Evolutionary conservation across 2,888 invertebrate species (phyloP).

Genomic region (Orthosia gracilis): DNA sequence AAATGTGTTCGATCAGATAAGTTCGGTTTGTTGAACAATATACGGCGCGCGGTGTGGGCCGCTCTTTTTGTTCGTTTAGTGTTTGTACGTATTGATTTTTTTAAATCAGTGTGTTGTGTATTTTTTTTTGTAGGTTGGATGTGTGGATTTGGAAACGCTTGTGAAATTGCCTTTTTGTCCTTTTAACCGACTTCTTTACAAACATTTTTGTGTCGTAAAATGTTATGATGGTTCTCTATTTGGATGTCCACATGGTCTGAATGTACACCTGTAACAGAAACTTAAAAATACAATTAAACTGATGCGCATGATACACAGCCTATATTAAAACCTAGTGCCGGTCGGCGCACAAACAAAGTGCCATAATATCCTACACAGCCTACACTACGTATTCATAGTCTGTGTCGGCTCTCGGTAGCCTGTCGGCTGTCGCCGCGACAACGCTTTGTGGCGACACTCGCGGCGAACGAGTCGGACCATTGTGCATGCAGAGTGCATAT

Average conservation of each 20-base stretch:
- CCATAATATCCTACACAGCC: constrained; percentile 44
- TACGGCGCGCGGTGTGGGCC: constrained; percentile 58
- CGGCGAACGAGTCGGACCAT: constrained; percentile 61
- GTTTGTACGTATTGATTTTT: constrained; percentile 40
- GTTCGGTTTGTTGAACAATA: constrained; percentile 53
- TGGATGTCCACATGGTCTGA: background rate
- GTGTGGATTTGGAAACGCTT: background rate
- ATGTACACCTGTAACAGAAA: background rate
- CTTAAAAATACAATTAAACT: constrained; percentile 19
- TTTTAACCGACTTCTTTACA: background rate
- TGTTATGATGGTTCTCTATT: background rate
- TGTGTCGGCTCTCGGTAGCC: constrained; percentile 69
- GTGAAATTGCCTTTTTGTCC: background rate
- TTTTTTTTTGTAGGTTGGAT: background rate
- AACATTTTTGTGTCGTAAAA: background rate
- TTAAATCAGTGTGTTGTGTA: constrained; percentile 27
- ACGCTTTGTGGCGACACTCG: constrained; percentile 80
- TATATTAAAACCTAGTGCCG: constrained; percentile 40
- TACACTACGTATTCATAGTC: constrained; percentile 55
- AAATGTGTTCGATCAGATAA: constrained; percentile 77
- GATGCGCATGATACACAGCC: constrained; percentile 8
- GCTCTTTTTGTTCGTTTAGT: constrained; percentile 37
- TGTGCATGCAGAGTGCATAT: constrained; percentile 52
- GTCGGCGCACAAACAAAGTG: constrained; percentile 53
- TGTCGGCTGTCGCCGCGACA: constrained; percentile 73